phyloP scores from a whole-genome alignment of 2,797 vertebrate species.

The Falco cherrug region DNA sequence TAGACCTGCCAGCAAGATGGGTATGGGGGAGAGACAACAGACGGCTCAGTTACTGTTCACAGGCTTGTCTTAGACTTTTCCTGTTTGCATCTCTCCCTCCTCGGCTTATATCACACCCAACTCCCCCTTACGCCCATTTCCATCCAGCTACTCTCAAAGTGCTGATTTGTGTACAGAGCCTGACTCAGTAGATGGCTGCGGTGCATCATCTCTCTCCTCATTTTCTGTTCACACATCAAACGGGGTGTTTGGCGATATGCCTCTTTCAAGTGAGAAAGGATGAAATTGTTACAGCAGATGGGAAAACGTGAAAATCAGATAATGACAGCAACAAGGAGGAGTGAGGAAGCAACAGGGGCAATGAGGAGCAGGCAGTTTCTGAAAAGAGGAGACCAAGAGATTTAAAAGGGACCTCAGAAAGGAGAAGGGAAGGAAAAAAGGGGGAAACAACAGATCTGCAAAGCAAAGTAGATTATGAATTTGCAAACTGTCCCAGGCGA shows the following conservation, averaged over 20 bases:
- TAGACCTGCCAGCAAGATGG: not conserved
- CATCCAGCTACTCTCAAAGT: not conserved
- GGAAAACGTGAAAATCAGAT: conserved; percentile 37
- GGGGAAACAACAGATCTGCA: not conserved
- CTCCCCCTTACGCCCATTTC: not conserved
- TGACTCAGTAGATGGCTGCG: not conserved
- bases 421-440: not conserved
- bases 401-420: not conserved
- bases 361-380: not conserved
- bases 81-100: not conserved
- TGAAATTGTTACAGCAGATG: conserved; percentile 46
- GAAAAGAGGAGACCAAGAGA: not conserved
- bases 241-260: not conserved
- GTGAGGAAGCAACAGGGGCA: not conserved
- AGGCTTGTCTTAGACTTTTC: not conserved
- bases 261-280: conserved; percentile 41
- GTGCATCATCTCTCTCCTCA: not conserved
- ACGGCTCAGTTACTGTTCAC: not conserved
- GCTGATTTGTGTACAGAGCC: not conserved
- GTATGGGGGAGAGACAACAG: not conserved
- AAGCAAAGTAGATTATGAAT: not conserved
- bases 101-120: not conserved
- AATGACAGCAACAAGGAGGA: not conserved
- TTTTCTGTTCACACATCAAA: conserved; percentile 9
- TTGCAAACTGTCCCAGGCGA: not conserved